Evolutionary conservation across 2,113 vertebrate species (phyloP).

Genomic region (Xyrauchen texanus): DNA sequence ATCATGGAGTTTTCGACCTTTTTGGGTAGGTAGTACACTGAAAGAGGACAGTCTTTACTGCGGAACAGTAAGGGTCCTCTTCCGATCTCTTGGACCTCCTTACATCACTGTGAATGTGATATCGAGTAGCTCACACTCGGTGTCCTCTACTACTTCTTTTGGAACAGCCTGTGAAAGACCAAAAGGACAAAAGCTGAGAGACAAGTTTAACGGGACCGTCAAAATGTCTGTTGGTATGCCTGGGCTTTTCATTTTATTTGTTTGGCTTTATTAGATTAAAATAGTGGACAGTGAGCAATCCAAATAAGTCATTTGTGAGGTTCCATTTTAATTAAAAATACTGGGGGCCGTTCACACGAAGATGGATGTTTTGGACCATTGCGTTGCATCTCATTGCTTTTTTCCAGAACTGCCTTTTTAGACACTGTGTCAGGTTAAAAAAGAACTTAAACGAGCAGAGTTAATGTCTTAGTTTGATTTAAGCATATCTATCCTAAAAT

Average conservation of each 20-base stretch:
- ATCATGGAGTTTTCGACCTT: slow-evolving; percentile 57
- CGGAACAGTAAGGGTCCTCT: slow-evolving; percentile 53
- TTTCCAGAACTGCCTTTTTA: too few species aligned
- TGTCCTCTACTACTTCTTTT: slow-evolving; percentile 70
- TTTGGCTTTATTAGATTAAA: neutral
- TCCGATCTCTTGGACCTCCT: slow-evolving; percentile 44
- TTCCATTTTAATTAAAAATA: too few species aligned
- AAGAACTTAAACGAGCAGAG: too few species aligned
- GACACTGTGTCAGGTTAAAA: too few species aligned
- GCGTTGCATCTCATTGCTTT: too few species aligned
- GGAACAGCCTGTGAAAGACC: slow-evolving; percentile 67
- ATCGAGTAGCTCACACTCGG: slow-evolving; percentile 41
- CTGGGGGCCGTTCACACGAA: too few species aligned
- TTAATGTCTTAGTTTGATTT: too few species aligned
- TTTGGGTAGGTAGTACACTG: slow-evolving; percentile 57
- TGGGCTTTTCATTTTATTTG: neutral
- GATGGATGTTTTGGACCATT: too few species aligned
- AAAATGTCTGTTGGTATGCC: neutral
- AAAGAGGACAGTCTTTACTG: slow-evolving; percentile 59
- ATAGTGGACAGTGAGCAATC: too few species aligned
- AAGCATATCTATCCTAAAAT: too few species aligned
- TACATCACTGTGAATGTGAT: slow-evolving; percentile 45
- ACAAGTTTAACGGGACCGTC: neutral
- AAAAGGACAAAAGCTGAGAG: slow-evolving; percentile 63
- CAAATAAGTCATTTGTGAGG: too few species aligned